Evolutionary conservation across 2,888 invertebrate species (phyloP), one percentile per base, ranked within the genome.

Genomic region (Drosophila flavopinicola): DNA sequence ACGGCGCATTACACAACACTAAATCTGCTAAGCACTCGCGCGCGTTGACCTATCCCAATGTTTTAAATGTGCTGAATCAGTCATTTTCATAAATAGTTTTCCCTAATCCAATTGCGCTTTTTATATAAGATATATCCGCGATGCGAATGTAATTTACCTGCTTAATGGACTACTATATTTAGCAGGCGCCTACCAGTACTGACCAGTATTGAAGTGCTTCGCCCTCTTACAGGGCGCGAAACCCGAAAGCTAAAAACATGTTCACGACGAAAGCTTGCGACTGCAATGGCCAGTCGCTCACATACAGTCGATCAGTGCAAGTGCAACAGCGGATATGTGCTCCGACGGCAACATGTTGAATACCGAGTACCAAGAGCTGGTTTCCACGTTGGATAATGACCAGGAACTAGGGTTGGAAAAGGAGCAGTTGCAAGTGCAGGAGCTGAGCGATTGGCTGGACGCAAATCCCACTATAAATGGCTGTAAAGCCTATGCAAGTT

Each of bases 401-500:
- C 66, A 73, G 11, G 82, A 88, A 39, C 75, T 49, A 61, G 64
- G 63, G 32, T 20, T 61, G 70, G 48, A 15, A 3, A 39, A 17
- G 27, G 60, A 45, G 24, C 27, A 49, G 10, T 35, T 51, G 66
- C 80, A 80, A 65, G 77, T 83, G 24, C 71, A 92, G 32, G 73
- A 89, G 45, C 78, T 90, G 27, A 83, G 76, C 27, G 66, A 70
- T 2, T 79, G 92, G 93, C 71, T 92, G 5, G 68, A 82, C 5
- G 90, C 91, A 44, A 91, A 91, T 75, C 90, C 91, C 3, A 75
- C 89, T 33, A 79, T 92, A 13, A 90, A 91, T 60, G 91, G 91
- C 0, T 88, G 90, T 44, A 85, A 88, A 78, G 93, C 93, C 66
- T 91, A 91, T 27, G 90, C 79, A n/a, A 90, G 80, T 63, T 70